Conservation (phyloP, 2,113 vertebrate species). For the Helogale parvula region DNA sequence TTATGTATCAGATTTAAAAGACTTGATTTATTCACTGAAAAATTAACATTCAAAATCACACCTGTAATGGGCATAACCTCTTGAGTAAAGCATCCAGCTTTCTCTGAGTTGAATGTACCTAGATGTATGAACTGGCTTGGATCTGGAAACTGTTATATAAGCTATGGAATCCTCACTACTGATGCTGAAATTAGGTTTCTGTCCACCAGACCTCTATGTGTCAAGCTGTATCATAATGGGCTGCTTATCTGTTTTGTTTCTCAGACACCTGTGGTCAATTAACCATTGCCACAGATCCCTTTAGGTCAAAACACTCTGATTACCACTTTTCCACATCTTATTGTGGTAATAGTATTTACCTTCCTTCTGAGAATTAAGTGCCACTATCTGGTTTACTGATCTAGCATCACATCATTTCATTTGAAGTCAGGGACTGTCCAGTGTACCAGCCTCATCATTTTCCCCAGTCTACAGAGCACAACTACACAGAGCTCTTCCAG, state of each 20-base stretch:
- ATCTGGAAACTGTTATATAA: neutral
- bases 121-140: neutral
- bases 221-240: neutral
- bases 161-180: neutral
- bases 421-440: neutral
- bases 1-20: neutral
- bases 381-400: neutral
- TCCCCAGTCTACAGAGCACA: neutral
- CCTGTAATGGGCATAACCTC: neutral
- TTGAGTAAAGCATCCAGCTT: neutral
- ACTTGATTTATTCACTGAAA: neutral
- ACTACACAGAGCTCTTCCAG: neutral
- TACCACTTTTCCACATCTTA: neutral
- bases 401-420: neutral
- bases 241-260: neutral
- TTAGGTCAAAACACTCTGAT: neutral
- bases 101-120: neutral
- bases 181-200: neutral
- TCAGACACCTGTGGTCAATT: neutral
- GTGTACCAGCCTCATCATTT: neutral
- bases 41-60: neutral
- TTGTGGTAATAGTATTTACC: neutral
- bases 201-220: neutral
- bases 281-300: neutral
- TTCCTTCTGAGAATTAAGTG: slow-evolving; percentile 20